A percentile compares a stretch with the other conserved stretches of the same genome.
These are phyloP conservation scores for Drosophila meridiana DNA, from an alignment of 2,888 invertebrate genomes.

Conservation along the genomic window DNA sequence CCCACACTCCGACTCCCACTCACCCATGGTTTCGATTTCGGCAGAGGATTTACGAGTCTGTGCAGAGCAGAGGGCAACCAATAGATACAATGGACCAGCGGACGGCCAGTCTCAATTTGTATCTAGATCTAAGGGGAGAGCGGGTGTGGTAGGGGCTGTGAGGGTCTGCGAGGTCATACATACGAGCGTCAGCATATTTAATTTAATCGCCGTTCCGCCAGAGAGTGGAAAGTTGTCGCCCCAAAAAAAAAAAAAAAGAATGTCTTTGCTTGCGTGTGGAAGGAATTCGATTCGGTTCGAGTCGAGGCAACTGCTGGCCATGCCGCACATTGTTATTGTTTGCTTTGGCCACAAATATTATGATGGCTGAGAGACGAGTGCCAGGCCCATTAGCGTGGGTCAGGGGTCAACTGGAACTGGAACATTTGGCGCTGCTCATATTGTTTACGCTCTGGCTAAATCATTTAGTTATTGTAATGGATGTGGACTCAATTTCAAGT, in stretches of 20 bases:
- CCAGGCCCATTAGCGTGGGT: constrained; percentile 27
- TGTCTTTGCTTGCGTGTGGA: not conserved
- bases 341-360: constrained; percentile 44
- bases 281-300: constrained; percentile 24
- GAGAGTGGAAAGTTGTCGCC: constrained; percentile 27
- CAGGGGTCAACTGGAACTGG: constrained; percentile 1
- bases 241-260: not conserved
- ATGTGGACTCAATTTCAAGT: constrained; percentile 12
- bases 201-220: constrained; percentile 48
- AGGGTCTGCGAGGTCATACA: constrained; percentile 14
- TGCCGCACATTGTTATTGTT: constrained; percentile 26
- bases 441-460: constrained; percentile 28
- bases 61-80: constrained; percentile 32
- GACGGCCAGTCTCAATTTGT: constrained; percentile 44
- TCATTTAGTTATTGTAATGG: constrained; percentile 39
- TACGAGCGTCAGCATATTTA: constrained; percentile 55
- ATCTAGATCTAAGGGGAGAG: not conserved
- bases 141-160: not conserved
- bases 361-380: constrained; percentile 27
- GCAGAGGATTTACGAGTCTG: constrained; percentile 44
- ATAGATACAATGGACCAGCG: constrained; percentile 33
- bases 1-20: not conserved
- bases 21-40: constrained; percentile 3
- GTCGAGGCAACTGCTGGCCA: not conserved
- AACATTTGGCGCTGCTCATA: constrained; percentile 22